Percentiles rank a stretch among this genome's conserved stretches.
Conservation (phyloP, 2,888 invertebrate species). For the Apoderus coryli region DNA sequence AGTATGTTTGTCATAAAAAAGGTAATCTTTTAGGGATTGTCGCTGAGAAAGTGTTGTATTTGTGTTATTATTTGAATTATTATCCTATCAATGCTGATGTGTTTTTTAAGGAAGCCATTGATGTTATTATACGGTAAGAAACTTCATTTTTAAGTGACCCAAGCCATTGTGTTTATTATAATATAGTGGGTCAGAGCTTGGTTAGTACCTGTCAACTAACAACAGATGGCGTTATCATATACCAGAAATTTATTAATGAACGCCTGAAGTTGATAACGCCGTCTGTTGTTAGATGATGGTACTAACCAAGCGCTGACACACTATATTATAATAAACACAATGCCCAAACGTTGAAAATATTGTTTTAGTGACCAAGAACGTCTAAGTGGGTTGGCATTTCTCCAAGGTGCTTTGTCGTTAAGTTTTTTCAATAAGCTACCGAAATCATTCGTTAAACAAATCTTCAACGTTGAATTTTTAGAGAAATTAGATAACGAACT, state of each 20-base stretch:
- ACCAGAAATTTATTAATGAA: too few species aligned
- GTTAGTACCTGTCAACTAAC: too few species aligned
- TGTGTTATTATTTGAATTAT: conserved; percentile 38
- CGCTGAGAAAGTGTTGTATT: conserved; percentile 35
- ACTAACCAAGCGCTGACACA: too few species aligned
- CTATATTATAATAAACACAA: too few species aligned
- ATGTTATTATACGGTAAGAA: conserved; percentile 20
- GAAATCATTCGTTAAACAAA: conserved; percentile 35
- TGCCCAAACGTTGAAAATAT: too few species aligned
- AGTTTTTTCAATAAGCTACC: conserved; percentile 39
- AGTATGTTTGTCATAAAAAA: conserved; percentile 33
- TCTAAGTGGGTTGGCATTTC: conserved; percentile 36
- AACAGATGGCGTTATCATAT: too few species aligned
- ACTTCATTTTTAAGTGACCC: not conserved
- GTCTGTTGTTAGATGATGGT: too few species aligned
- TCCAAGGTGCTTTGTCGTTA: conserved; percentile 39
- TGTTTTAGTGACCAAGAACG: conserved; percentile 38
- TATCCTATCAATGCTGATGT: conserved; percentile 30
- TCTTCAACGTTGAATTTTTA: conserved; percentile 45
- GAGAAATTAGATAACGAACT: conserved; percentile 43
- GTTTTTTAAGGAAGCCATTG: conserved; percentile 30
- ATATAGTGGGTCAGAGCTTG: too few species aligned
- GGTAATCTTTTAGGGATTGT: conserved; percentile 36
- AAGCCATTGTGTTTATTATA: too few species aligned
- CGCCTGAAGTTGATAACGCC: too few species aligned